Base-by-base conservation (phyloP, 2,797 vertebrate genomes). In the Petrocephalus sullivani region DNA sequence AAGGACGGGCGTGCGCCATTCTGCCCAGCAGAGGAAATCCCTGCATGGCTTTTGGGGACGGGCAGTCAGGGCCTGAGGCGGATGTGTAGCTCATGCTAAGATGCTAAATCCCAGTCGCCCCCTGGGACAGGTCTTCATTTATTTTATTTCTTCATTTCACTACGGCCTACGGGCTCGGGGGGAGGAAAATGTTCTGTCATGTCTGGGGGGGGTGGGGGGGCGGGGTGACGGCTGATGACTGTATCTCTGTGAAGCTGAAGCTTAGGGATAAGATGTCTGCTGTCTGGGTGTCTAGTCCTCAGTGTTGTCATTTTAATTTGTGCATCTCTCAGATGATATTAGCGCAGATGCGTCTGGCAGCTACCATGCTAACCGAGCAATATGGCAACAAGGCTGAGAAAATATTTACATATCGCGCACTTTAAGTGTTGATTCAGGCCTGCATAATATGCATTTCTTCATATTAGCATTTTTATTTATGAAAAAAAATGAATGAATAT, bases 71-170 rank as follows among this genome's bases (percentile, higher is more conserved):
- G 71, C 87, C 58, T 61, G 75, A 82, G 37, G 54, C 54, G 23
- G 57, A 83, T 88, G 57, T 88, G 56, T 37, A 3, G 87, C 75
- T 83, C 60, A 82, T 88, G 75, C 37, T 82, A 49, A 60, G 33
- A 75, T 41, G 33, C 37, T 75, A 57, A 83, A 57, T 49, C 41
- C 56, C 78, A 56, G 12, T 37, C 41, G 6, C 78, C 41, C 7
- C 71, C 75, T 1, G 49, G 56, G 54, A 54, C 21, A 0, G 12
- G 9, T 67, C n/a, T 56, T 37, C 53, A 10, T 87, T 87, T 41
- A 53, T 23, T 57, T 78, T 87, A 78, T 87, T 51, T 87, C 56
- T 81, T 87, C 21, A 83, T 60, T 88, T 83, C 7, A 28, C 46
- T 88, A 88, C 6, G 19, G 19, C 33, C 53, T n/a, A 10, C 1